phyloP scores from a whole-genome alignment of 1,140 invertebrate genomes.

The Glomeris maerens region DNA sequence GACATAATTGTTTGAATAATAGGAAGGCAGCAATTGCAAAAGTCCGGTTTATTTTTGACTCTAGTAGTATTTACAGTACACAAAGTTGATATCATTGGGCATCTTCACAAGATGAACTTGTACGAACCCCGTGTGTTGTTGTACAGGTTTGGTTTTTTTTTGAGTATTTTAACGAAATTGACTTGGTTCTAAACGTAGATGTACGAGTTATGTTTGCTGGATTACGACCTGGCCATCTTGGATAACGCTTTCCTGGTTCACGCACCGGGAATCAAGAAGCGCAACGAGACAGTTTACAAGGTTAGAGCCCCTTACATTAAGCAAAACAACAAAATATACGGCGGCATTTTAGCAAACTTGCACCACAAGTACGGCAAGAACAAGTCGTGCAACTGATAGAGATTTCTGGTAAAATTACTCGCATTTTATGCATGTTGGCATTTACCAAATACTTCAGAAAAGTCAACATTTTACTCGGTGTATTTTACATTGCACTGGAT shows the following conservation, averaged over 20 bases:
- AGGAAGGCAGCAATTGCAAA: neutral
- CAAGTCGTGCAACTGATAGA: neutral
- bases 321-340: constrained; percentile 6
- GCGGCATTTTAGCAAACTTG: neutral
- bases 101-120: too few species aligned
- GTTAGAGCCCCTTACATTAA: neutral
- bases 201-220: constrained; percentile 66
- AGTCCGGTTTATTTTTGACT: too few species aligned
- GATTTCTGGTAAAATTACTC: too few species aligned
- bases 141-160: too few species aligned
- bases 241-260: constrained; percentile 80
- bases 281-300: neutral
- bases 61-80: too few species aligned
- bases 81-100: too few species aligned
- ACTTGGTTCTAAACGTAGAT: constrained; percentile 43
- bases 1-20: too few species aligned
- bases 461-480: too few species aligned
- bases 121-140: too few species aligned
- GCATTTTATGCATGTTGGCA: too few species aligned
- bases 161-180: neutral
- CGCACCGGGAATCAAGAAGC: constrained; percentile 46
- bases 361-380: constrained; percentile 6
- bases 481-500: too few species aligned
- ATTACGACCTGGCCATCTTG: constrained; percentile 78
- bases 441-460: too few species aligned